Base-by-base conservation (phyloP, 2,113 vertebrate genomes). In the Apodemus sylvaticus region DNA sequence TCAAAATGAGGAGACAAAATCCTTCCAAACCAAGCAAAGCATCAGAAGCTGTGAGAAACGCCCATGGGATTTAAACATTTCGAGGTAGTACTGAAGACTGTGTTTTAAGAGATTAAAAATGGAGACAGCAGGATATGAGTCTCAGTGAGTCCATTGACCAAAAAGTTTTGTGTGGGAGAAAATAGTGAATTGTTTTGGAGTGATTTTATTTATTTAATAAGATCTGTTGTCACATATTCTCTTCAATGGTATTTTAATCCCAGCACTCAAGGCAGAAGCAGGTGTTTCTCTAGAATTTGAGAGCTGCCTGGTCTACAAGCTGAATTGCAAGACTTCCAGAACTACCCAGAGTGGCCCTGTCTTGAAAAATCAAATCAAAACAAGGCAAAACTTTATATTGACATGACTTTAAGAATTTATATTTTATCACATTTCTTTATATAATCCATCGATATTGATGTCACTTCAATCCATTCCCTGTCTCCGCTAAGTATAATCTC, bases 1-100 rank as follows among this genome's bases (percentile, higher is more conserved):
- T 29, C 19, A 73, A 79, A 64, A 3, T 2, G 8, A 7, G 4
- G 1, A n/a, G 0, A 60, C 0, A 3, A 60, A 29, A 14, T 1
- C 8, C 10, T 73, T 71, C 5, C n/a, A 34, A 10, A 48, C 1
- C 66, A 7, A 2, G 4, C 71, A 8, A 51, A 87, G 31, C n/a
- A 77, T 39, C 87, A 5, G 45, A 87, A 19, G 3, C 60, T 39
- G 24, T 53, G 64, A 87, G 64, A 87, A 19, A 31, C 83, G 6
- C 4, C 31, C 17, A 4, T 39, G 13, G 42, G 14, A 20, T 42
- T 31, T 53, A n/a, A 22, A 11, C 7, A 16, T 90, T 68, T 58
- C 29, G 8, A 42, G 66, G 2, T 29, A 22, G 11, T 36, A 11
- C 89, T 14, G 3, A 64, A 42, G 79, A 31, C 1, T 26, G 2